Evolutionary conservation across 2,888 invertebrate genomes (phyloP).

Genomic region (Sminthurinus aureus): DNA sequence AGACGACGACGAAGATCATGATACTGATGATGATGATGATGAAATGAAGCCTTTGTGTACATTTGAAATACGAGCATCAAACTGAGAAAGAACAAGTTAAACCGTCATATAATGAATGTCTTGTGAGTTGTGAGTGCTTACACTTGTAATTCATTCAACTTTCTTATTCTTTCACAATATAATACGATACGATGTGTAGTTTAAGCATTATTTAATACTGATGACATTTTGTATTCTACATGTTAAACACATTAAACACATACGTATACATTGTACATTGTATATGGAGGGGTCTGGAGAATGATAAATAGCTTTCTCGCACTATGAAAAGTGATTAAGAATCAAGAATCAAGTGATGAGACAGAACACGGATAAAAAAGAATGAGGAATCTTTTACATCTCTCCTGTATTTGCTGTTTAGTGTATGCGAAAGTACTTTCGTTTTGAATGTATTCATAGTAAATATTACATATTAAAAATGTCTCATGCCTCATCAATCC

Average conservation of each 20-base stretch:
- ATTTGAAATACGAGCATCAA: background rate
- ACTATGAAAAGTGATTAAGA: constrained; percentile 14
- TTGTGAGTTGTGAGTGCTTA: background rate
- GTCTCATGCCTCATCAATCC: no score
- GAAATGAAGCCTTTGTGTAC: constrained; percentile 9
- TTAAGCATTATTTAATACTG: background rate
- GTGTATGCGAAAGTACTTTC: background rate
- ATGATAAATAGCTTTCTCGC: constrained; percentile 27
- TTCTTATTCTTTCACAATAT: background rate
- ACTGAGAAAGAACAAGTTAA: background rate
- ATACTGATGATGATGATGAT: background rate
- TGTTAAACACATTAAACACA: background rate
- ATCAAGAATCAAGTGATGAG: constrained; percentile 15
- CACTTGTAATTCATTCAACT: constrained; percentile 10
- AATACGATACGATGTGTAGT: background rate
- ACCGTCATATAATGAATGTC: background rate
- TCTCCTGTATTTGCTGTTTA: background rate
- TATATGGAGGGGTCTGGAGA: background rate
- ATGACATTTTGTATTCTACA: background rate
- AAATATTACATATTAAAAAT: no score
- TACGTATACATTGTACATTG: background rate
- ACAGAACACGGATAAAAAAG: background rate
- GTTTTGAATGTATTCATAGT: no score
- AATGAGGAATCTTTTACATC: background rate
- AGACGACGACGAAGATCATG: background rate